Conservation (phyloP, 2,888 invertebrate species). For the Agrenia bidenticulata region DNA sequence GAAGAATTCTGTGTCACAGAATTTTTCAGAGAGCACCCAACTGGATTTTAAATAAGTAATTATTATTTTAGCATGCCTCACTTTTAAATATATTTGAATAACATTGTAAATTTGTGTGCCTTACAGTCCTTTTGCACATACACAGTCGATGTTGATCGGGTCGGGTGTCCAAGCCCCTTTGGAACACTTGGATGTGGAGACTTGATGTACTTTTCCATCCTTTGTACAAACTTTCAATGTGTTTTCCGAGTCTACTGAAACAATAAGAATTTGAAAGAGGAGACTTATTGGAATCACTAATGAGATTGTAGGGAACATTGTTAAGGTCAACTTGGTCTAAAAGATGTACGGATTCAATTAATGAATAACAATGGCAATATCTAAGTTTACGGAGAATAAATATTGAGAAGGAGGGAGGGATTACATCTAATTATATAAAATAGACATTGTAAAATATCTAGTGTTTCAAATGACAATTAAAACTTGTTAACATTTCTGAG, state of each 20-base stretch:
- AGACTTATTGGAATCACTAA: too few relatives aligned
- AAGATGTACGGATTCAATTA: too few relatives aligned
- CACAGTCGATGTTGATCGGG: slow-evolving; percentile 6
- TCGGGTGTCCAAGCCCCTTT: slow-evolving; percentile 17
- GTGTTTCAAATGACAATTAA: too few relatives aligned
- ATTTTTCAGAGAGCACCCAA: slow-evolving; percentile 25
- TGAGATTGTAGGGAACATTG: too few relatives aligned
- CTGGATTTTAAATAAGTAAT: neutral
- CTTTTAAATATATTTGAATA: neutral
- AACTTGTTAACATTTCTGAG: too few relatives aligned
- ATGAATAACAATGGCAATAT: too few relatives aligned
- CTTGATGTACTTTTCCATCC: neutral
- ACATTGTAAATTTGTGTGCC: neutral
- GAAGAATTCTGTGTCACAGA: slow-evolving; percentile 23
- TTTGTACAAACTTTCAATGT: slow-evolving; percentile 17
- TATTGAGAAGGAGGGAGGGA: too few relatives aligned
- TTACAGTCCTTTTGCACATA: slow-evolving; percentile 20
- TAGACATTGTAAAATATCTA: too few relatives aligned
- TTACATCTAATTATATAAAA: too few relatives aligned
- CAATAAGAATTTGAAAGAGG: too few relatives aligned
- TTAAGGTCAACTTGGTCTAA: too few relatives aligned
- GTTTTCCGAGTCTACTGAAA: neutral
- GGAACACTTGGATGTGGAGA: neutral
- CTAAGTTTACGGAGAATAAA: too few relatives aligned
- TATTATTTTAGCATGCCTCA: neutral